These are phyloP conservation scores for Tragelaphus strepsiceros DNA, from an alignment of 2,113 vertebrate genomes.

Conservation along the genomic window DNA sequence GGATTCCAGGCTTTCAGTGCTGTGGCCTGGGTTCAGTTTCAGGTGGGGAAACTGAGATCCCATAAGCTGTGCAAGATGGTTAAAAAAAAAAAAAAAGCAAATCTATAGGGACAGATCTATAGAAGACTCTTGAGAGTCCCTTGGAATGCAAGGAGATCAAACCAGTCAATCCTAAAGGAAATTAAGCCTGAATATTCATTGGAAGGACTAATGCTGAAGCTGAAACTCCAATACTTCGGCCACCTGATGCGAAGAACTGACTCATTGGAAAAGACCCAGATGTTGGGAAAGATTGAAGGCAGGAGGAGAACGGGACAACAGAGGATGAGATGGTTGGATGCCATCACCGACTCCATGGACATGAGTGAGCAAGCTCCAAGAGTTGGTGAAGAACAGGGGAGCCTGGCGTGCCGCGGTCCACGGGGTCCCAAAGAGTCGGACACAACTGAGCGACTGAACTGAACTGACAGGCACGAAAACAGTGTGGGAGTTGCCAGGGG, in stretches of 20 bases:
- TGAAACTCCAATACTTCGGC: background rate
- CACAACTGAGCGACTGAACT: background rate
- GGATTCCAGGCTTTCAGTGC: background rate
- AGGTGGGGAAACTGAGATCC: background rate
- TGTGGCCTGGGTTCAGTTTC: background rate
- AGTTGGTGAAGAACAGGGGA: too few relatives aligned
- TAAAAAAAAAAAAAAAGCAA: background rate
- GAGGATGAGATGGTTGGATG: too few relatives aligned
- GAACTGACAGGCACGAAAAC: background rate
- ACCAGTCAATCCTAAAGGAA: background rate
- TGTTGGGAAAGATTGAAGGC: background rate
- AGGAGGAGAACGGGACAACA: background rate
- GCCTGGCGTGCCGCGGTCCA: too few relatives aligned
- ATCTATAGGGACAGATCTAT: background rate
- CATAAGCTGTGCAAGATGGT: background rate
- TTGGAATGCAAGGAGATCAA: background rate
- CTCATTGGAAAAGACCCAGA: background rate
- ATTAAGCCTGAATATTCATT: background rate
- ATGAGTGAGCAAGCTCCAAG: too few relatives aligned
- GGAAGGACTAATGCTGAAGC: background rate
- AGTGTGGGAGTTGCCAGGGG: background rate
- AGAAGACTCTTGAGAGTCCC: background rate
- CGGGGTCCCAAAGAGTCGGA: too few relatives aligned
- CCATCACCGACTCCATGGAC: too few relatives aligned
- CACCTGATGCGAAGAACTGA: background rate